phyloP scores from a whole-genome alignment of 2,888 invertebrate species.

The Luperina testacea region DNA sequence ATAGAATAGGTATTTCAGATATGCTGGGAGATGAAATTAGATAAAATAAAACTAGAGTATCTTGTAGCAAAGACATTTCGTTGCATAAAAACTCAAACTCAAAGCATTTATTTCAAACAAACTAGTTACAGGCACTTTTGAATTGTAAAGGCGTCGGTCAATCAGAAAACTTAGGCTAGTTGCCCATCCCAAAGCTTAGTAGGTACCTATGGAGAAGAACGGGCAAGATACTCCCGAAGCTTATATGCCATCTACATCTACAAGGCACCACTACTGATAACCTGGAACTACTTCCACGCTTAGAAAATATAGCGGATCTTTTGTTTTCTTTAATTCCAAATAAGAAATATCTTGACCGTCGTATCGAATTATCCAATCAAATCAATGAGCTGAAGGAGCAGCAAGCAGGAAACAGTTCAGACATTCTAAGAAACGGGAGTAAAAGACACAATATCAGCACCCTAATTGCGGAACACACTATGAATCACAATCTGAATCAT shows the following conservation, averaged over 20 bases:
- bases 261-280: no score
- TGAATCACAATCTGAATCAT: no score
- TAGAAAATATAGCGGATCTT: no score
- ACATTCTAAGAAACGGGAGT: slow-evolving; percentile 3
- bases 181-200: no score
- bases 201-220: no score
- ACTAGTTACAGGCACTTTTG: no score
- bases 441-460: not conserved
- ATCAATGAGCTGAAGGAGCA: not conserved
- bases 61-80: not conserved
- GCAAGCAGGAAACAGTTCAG: not conserved
- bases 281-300: not conserved
- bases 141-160: no score
- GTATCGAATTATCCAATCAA: not conserved
- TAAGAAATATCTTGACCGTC: not conserved
- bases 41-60: slow-evolving; percentile 1
- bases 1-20: slow-evolving; percentile 19
- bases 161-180: no score
- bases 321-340: not conserved
- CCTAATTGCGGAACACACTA: not conserved
- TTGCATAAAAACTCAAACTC: no score
- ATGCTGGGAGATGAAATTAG: not conserved
- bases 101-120: no score
- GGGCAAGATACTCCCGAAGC: no score
- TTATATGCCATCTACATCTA: not conserved